Percentiles rank a stretch among this genome's conserved stretches.
Conservation (phyloP, 2,888 invertebrate genomes). For the Zaprionus lineosus region DNA sequence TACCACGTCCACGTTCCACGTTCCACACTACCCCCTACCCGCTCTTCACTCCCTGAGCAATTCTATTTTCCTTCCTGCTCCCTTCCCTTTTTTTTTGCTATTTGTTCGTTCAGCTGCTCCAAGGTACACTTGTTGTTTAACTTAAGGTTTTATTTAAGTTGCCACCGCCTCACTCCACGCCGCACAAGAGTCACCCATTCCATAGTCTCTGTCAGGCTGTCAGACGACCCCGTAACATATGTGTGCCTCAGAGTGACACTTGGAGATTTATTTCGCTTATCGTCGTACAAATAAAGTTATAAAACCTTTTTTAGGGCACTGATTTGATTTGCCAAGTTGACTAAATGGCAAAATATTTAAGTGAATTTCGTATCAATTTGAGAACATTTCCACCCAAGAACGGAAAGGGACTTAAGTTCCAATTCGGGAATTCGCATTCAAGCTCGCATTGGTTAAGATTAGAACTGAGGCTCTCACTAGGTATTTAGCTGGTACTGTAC, state of each 20-base stretch:
- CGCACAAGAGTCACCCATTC: no score
- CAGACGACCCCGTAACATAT: constrained; percentile 40
- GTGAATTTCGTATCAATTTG: constrained; percentile 36
- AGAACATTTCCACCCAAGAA: no score
- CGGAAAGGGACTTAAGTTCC: no score
- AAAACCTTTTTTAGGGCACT: constrained; percentile 46
- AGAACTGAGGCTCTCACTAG: no score
- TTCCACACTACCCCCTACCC: no score
- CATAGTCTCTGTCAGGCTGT: constrained; percentile 32
- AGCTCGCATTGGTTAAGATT: no score
- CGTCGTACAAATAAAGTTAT: constrained; percentile 71
- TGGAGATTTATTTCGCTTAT: constrained; percentile 75
- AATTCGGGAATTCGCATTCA: no score
- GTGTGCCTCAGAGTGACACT: constrained; percentile 66
- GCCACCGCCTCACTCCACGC: background rate
- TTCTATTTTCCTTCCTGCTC: no score
- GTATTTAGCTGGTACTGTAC: no score
- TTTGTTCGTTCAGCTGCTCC: background rate
- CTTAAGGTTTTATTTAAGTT: constrained; percentile 33
- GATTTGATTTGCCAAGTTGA: constrained; percentile 62
- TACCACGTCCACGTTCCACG: no score
- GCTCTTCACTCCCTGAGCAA: no score
- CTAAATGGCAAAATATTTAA: constrained; percentile 34
- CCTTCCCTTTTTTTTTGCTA: background rate
- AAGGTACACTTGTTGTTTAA: constrained; percentile 46